phyloP scores from a whole-genome alignment of 2,797 vertebrate genomes.

The Rhabdomys pumilio region DNA sequence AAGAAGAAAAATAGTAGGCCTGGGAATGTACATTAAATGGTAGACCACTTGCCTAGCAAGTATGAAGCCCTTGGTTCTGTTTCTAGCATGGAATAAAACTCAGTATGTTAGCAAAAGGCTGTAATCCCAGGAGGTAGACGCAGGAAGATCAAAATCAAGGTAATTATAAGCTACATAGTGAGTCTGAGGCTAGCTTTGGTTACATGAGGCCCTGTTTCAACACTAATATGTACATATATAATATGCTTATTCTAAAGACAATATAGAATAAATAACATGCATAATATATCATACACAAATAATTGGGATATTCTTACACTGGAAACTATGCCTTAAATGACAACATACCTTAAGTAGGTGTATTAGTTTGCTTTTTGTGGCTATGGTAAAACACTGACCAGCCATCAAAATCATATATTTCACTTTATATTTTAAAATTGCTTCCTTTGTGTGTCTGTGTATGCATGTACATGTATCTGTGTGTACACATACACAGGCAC shows the following conservation, averaged over 20 bases:
- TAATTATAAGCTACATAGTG: not conserved
- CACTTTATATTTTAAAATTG: not conserved
- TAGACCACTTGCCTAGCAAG: not conserved
- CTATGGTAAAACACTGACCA: not conserved
- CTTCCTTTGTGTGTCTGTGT: not conserved
- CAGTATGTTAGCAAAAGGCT: not conserved
- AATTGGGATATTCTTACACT: not conserved
- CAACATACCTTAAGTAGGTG: conserved; percentile 40
- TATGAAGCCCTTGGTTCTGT: not conserved
- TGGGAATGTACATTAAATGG: not conserved
- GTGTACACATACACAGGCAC: not conserved
- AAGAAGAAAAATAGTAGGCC: not conserved
- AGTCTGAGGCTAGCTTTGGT: not conserved
- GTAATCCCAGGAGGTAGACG: not conserved
- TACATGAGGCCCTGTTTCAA: not conserved
- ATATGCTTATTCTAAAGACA: not conserved
- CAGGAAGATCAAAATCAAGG: not conserved
- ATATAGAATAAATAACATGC: not conserved
- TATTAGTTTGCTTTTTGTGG: not conserved
- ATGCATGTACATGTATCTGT: not conserved
- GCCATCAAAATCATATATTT: not conserved
- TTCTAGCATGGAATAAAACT: not conserved
- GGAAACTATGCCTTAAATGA: conserved; percentile 23
- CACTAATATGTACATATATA: not conserved
- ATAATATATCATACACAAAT: not conserved